Percentiles rank a stretch among this genome's conserved stretches.
These are phyloP conservation scores for Rutilus rutilus DNA, from an alignment of 2,113 vertebrate genomes.

Conservation along the genomic window DNA sequence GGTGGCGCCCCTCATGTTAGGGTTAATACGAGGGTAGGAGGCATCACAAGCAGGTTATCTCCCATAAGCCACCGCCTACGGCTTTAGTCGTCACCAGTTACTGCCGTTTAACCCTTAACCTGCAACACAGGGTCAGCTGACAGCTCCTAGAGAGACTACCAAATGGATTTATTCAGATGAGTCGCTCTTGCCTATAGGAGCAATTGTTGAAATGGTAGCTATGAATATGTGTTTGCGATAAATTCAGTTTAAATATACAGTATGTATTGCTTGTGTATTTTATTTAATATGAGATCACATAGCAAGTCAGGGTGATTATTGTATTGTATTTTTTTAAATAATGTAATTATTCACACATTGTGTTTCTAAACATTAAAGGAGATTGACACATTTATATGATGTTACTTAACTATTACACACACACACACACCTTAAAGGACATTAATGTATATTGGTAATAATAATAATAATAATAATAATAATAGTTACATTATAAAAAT, in stretches of 20 bases:
- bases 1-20: constrained; percentile 27
- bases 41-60: constrained; percentile 47
- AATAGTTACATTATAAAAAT: too few species aligned
- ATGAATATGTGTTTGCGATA: not conserved
- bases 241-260: not conserved
- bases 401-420: not conserved
- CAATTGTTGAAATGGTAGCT: not conserved
- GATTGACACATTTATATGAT: not conserved
- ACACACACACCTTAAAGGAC: too few species aligned
- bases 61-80: constrained; percentile 52
- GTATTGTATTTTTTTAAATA: not conserved
- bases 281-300: not conserved
- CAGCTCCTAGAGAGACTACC: constrained; percentile 26
- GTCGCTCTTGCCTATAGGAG: not conserved
- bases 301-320: not conserved
- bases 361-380: not conserved
- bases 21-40: constrained; percentile 43
- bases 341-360: not conserved
- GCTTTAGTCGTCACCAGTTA: constrained; percentile 57
- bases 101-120: constrained; percentile 66
- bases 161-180: constrained; percentile 40
- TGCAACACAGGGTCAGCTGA: constrained; percentile 46
- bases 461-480: too few species aligned
- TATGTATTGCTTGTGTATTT: not conserved
- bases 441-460: too few species aligned